phyloP scores from a whole-genome alignment of 2,888 invertebrate genomes.

The Petrolisthes cinctipes region DNA sequence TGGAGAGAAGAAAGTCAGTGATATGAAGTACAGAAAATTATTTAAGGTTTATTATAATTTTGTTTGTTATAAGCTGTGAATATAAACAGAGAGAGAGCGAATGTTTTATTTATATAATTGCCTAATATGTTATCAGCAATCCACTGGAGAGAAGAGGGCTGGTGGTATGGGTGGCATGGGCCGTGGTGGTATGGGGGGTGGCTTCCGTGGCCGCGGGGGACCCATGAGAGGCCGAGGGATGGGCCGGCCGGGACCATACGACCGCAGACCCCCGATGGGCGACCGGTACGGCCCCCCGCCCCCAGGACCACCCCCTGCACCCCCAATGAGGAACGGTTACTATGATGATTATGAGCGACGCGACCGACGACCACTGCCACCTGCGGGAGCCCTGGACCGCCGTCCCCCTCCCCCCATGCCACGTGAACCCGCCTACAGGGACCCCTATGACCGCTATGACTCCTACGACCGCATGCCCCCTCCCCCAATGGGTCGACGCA shows the following conservation, averaged over 20 bases:
- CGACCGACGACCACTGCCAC: slow-evolving; percentile 62
- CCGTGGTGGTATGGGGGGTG: slow-evolving; percentile 61
- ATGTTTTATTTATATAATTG: too few relatives aligned
- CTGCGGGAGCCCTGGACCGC: slow-evolving; percentile 41
- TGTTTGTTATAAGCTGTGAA: too few relatives aligned
- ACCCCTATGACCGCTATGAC: slow-evolving; percentile 67
- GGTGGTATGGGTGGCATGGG: slow-evolving; percentile 66
- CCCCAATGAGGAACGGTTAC: slow-evolving; percentile 63
- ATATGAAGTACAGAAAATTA: too few relatives aligned
- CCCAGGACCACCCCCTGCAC: slow-evolving; percentile 61
- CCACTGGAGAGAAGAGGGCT: slow-evolving; percentile 68
- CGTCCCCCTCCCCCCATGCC: slow-evolving; percentile 65
- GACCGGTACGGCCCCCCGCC: slow-evolving; percentile 68
- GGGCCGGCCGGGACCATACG: slow-evolving; percentile 69
- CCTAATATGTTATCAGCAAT: slow-evolving; percentile 66
- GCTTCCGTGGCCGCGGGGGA: slow-evolving; percentile 61
- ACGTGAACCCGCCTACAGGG: slow-evolving; percentile 65
- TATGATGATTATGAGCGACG: slow-evolving; percentile 65
- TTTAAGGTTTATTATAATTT: too few relatives aligned
- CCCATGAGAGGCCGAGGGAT: slow-evolving; percentile 70
- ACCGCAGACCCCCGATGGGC: slow-evolving; percentile 64
- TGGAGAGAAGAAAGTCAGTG: too few relatives aligned
- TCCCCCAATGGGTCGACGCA: slow-evolving; percentile 60
- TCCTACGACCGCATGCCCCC: slow-evolving; percentile 66
- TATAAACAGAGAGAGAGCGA: too few relatives aligned